Evolutionary conservation across 2,888 invertebrate genomes (phyloP), one percentile per base, ranked within the genome.

Genomic region (Chouioia cunea): DNA sequence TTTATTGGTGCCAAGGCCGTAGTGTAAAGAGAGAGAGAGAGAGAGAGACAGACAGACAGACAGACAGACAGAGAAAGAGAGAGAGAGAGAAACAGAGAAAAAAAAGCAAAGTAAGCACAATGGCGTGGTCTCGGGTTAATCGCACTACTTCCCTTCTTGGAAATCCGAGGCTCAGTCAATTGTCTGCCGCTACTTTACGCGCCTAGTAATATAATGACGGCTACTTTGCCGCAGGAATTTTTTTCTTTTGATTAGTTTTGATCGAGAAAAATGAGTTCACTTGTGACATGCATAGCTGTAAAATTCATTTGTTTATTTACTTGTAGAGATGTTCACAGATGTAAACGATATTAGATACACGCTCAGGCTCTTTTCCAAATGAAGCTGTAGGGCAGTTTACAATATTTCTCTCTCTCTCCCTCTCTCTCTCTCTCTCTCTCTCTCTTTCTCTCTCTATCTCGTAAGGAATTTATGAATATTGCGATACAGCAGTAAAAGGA

Each of bases 381-480:
- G 36, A 36, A 36, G 4, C 36, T 36, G 36, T 12, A n/a, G 36
- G 36, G 36, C 6, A 36, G 36, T 12, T 36, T 36, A 36, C 36
- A 36, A 10, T n/a, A n/a, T n/a, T n/a, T n/a, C n/a, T n/a, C n/a
- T n/a, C n/a, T n/a, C n/a, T n/a, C n/a, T n/a, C n/a, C n/a, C n/a
- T n/a, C n/a, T n/a, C n/a, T n/a, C n/a, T n/a, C n/a, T n/a, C n/a
- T n/a, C n/a, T n/a, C n/a, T n/a, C n/a, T n/a, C n/a, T 50, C 43
- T 22, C n/a, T 15, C 23, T 63, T 68, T 68, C 58, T 65, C 60
- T 72, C 59, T 65, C 36, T 59, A 59, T 69, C 57, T 69, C 63
- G 66, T 64, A 66, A 64, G 64, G 69, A 73, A 65, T 73, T 73
- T 73, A 73, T 73, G 73, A 69, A 73, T 73, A 73, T 73, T 73